A percentile compares a stretch with the other conserved stretches of the same genome.
phyloP scores from a whole-genome alignment of 2,797 vertebrate species.

The Enteromius fasciolatus region DNA sequence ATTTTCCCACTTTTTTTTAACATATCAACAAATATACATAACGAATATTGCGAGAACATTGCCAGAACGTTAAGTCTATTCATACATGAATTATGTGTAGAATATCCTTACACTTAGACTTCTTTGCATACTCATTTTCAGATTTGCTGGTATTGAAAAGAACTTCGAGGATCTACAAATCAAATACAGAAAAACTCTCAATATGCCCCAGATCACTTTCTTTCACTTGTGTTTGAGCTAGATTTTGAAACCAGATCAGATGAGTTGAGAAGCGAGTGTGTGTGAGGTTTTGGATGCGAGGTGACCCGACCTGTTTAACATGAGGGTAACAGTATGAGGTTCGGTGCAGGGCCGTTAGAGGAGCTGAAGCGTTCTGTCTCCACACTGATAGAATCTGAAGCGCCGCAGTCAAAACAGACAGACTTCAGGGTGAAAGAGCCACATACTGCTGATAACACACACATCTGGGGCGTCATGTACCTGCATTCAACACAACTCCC shows the following conservation, averaged over 20 bases:
- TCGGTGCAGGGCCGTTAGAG: slow-evolving; percentile 12
- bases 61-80: background rate
- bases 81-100: background rate
- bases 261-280: background rate
- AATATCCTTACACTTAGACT: background rate
- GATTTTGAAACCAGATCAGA: background rate
- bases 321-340: background rate
- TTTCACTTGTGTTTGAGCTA: too few relatives aligned
- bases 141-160: background rate
- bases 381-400: slow-evolving; percentile 59
- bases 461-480: background rate
- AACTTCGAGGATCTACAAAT: too few relatives aligned
- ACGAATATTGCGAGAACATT: too few relatives aligned
- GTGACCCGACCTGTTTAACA: background rate
- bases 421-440: slow-evolving; percentile 24
- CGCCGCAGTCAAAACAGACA: slow-evolving; percentile 25
- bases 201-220: too few relatives aligned
- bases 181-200: too few relatives aligned
- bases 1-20: too few relatives aligned
- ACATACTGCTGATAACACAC: too few relatives aligned
- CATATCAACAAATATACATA: too few relatives aligned
- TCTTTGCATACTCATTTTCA: background rate
- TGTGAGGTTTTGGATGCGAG: background rate
- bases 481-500: background rate
- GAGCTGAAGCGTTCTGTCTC: slow-evolving; percentile 52